These are phyloP conservation scores for Ceraclea dissimilis DNA, from an alignment of 2,888 invertebrate genomes.

Conservation along the genomic window DNA sequence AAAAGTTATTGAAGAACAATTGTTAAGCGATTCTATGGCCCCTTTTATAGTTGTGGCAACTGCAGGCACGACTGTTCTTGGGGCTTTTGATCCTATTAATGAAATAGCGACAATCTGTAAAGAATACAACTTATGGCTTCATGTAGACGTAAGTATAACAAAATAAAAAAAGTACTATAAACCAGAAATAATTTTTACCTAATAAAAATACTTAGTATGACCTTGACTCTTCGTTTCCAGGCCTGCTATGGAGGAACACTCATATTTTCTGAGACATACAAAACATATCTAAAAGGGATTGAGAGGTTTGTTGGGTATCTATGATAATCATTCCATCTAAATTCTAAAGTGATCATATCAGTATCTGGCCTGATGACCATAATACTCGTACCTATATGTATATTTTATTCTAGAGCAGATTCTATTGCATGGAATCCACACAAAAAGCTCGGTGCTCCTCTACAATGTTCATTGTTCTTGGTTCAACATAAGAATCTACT, in stretches of 20 bases:
- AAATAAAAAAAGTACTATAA: too few relatives aligned
- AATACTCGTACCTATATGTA: too few relatives aligned
- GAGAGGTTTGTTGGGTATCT: constrained; percentile 50
- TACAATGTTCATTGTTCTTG: constrained; percentile 69
- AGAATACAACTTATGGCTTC: constrained; percentile 66
- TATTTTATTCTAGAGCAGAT: constrained; percentile 48
- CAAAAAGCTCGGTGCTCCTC: constrained; percentile 73
- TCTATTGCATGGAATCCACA: constrained; percentile 83
- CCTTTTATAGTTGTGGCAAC: constrained; percentile 70
- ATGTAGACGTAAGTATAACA: constrained; percentile 62
- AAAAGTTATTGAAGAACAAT: constrained; percentile 40
- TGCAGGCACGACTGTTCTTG: constrained; percentile 75
- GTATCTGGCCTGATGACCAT: too few relatives aligned
- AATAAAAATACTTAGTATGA: too few relatives aligned
- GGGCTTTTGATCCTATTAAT: constrained; percentile 71
- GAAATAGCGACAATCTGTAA: constrained; percentile 61
- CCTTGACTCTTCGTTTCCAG: too few relatives aligned
- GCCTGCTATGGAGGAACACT: constrained; percentile 74
- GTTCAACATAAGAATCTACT: constrained; percentile 53
- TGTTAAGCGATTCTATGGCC: constrained; percentile 37
- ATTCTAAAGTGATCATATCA: neutral
- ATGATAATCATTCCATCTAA: neutral
- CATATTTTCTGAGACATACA: constrained; percentile 58
- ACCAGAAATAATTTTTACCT: too few relatives aligned
- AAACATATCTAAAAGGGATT: constrained; percentile 54